These are phyloP conservation scores for Rhingia campestris DNA, from an alignment of 2,888 invertebrate genomes.

Conservation along the genomic window DNA sequence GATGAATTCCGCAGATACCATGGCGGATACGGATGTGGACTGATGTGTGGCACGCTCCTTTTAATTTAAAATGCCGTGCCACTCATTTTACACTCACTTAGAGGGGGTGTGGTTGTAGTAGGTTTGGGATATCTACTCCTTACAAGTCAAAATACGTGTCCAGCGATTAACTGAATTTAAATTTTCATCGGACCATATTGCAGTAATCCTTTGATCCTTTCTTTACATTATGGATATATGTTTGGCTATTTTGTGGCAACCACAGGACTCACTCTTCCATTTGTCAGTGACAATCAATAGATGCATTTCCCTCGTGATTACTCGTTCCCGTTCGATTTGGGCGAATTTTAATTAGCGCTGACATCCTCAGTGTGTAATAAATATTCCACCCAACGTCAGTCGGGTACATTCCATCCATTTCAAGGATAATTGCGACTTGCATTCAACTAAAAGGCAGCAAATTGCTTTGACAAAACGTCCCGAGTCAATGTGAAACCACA, in stretches of 20 bases:
- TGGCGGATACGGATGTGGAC: constrained; percentile 65
- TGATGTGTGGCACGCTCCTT: constrained; percentile 70
- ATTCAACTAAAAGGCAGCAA: constrained; percentile 72
- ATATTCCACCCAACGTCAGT: constrained; percentile 57
- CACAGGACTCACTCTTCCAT: not conserved
- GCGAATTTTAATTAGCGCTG: constrained; percentile 71
- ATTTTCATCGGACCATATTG: not conserved
- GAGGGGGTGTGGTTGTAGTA: constrained; percentile 28
- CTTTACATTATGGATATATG: not conserved
- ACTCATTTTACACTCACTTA: constrained; percentile 58
- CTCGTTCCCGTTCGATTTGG: constrained; percentile 23
- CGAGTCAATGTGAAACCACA: constrained; percentile 70
- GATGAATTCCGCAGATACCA: constrained; percentile 59
- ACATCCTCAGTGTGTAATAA: constrained; percentile 66
- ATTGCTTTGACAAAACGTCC: constrained; percentile 71
- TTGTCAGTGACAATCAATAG: not conserved
- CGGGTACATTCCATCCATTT: constrained; percentile 63
- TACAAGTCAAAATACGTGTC: not conserved
- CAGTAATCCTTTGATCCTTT: constrained; percentile 26
- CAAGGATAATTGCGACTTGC: constrained; percentile 71
- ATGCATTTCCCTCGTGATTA: constrained; percentile 35
- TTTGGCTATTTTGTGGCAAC: no score
- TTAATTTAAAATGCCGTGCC: constrained; percentile 66
- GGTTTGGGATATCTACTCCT: not conserved
- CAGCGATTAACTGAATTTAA: not conserved